Conservation (phyloP, 2,888 invertebrate genomes). For the Melanchra persicariae region DNA sequence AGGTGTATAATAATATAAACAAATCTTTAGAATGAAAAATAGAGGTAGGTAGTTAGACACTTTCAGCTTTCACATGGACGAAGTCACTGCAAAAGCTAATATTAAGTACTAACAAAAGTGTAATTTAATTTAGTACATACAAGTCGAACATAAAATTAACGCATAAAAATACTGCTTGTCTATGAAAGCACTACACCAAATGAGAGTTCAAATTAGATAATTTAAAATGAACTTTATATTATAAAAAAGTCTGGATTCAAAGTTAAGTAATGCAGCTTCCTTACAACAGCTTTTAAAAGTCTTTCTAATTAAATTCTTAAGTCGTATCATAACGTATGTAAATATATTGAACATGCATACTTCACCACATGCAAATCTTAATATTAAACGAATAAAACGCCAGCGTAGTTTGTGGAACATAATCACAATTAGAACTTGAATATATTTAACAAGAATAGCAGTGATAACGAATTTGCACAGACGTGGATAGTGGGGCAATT, state of each 20-base stretch:
- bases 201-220: background rate
- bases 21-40: too few relatives aligned
- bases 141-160: too few relatives aligned
- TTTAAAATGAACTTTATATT: too few relatives aligned
- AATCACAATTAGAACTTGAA: slow-evolving; percentile 85
- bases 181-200: slow-evolving; percentile 1
- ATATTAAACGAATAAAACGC: slow-evolving; percentile 55
- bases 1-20: too few relatives aligned
- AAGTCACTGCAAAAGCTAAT: too few relatives aligned
- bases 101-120: too few relatives aligned
- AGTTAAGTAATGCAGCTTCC: background rate
- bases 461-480: slow-evolving; percentile 89
- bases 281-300: background rate
- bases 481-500: slow-evolving; percentile 78
- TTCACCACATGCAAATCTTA: slow-evolving; percentile 39
- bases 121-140: too few relatives aligned
- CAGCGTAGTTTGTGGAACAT: slow-evolving; percentile 77
- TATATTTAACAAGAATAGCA: slow-evolving; percentile 87
- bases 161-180: background rate
- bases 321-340: slow-evolving; percentile 13
- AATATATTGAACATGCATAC: slow-evolving; percentile 30
- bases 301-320: background rate
- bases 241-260: background rate
- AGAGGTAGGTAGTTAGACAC: too few relatives aligned
- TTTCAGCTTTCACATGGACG: too few relatives aligned